These are phyloP conservation scores for Hyles euphorbiae DNA, from an alignment of 1,140 invertebrate species.

Conservation along the genomic window DNA sequence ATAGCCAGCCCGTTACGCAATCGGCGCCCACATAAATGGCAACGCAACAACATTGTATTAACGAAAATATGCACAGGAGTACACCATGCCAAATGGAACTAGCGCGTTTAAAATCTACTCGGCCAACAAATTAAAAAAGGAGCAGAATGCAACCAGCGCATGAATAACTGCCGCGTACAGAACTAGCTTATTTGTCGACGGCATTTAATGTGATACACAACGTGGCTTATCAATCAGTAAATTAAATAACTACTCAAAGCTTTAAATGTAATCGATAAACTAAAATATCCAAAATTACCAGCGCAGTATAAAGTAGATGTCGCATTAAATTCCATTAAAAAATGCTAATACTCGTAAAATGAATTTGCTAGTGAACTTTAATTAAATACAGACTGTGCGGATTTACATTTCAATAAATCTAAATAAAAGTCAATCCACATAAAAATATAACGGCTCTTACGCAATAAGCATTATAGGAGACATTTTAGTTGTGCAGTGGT, in stretches of 20 bases:
- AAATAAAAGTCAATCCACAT: constrained; percentile 26
- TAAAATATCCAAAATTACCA: no score
- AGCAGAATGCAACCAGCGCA: no score
- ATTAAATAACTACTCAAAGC: no score
- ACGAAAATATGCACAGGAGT: constrained; percentile 10
- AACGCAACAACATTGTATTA: constrained; percentile 24
- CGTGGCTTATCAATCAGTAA: no score
- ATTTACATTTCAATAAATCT: constrained; percentile 28
- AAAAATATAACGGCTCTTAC: constrained; percentile 24
- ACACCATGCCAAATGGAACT: constrained; percentile 12
- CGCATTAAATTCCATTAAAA: no score
- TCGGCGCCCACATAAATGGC: constrained; percentile 40
- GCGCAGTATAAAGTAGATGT: no score
- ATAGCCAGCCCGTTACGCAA: constrained; percentile 33
- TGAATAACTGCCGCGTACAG: no score
- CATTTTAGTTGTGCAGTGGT: constrained; percentile 25
- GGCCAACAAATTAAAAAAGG: neutral
- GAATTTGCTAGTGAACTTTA: neutral
- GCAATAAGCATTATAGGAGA: constrained; percentile 26
- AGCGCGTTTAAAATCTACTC: constrained; percentile 7
- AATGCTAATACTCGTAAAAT: no score
- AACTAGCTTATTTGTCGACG: no score
- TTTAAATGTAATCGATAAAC: no score
- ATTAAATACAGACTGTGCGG: constrained; percentile 23
- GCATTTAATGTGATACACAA: no score